These are phyloP conservation scores for Rafetus swinhoei DNA, from an alignment of 2,113 vertebrate genomes.

Conservation along the genomic window DNA sequence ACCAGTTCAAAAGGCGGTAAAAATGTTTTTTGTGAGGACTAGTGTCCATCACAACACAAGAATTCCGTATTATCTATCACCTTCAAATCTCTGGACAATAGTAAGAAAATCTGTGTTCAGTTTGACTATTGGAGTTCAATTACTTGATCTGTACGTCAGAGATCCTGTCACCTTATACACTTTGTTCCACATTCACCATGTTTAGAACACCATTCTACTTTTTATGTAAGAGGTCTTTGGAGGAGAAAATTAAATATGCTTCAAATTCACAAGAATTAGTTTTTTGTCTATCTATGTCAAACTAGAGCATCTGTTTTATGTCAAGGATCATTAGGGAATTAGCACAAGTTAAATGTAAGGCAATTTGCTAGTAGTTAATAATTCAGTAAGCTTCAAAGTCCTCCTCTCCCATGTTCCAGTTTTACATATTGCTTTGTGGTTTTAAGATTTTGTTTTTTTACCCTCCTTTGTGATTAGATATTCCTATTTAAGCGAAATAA, in stretches of 20 bases:
- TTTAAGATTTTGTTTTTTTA: fast-evolving
- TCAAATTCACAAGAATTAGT: conserved; percentile 72
- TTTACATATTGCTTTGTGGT: conserved; percentile 49
- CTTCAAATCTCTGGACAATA: neutral
- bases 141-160: conserved; percentile 25
- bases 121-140: neutral
- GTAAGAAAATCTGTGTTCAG: fast-evolving
- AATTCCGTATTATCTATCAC: fast-evolving
- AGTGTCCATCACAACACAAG: neutral
- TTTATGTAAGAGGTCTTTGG: conserved; percentile 56
- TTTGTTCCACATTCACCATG: neutral
- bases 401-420: conserved; percentile 37
- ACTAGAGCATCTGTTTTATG: conserved; percentile 67
- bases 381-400: conserved; percentile 68
- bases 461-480: neutral
- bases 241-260: conserved; percentile 68
- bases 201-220: conserved; percentile 40
- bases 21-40: neutral
- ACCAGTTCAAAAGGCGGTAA: neutral
- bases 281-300: conserved; percentile 71
- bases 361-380: conserved; percentile 75
- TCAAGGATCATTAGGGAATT: conserved; percentile 67
- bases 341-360: conserved; percentile 71
- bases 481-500: neutral
- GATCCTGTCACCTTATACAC: neutral